Percentiles rank a stretch among this genome's conserved stretches.
Conservation (phyloP, 2,113 vertebrate species). For the Cinclus cinclus region DNA sequence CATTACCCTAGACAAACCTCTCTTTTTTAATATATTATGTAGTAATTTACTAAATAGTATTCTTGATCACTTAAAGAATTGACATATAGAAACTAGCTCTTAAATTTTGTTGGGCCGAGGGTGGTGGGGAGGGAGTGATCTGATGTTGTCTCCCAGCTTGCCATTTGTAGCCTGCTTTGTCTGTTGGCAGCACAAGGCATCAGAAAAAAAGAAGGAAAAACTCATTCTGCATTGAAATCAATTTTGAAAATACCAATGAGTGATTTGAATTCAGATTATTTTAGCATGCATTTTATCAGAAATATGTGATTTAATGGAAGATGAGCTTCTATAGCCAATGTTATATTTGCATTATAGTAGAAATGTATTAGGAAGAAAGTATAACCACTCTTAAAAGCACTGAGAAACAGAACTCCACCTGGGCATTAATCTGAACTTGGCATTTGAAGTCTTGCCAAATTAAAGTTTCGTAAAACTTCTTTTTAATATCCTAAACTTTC, state of each 20-base stretch:
- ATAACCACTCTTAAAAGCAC: not conserved
- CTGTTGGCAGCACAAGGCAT: not conserved
- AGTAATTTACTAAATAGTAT: not conserved
- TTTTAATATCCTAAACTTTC: not conserved
- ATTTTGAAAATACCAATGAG: not conserved
- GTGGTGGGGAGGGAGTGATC: not conserved
- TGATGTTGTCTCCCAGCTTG: not conserved
- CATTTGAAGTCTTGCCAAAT: not conserved
- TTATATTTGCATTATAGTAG: not conserved
- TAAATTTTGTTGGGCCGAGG: not conserved
- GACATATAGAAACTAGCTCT: not conserved
- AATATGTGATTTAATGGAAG: not conserved
- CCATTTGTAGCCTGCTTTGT: not conserved
- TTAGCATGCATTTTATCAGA: not conserved
- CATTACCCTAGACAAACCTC: not conserved
- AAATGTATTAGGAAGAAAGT: not conserved
- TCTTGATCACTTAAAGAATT: not conserved
- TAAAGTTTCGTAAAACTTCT: not conserved
- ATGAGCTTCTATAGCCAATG: not conserved
- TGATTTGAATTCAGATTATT: not conserved
- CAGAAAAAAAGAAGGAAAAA: constrained; percentile 1
- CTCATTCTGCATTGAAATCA: not conserved
- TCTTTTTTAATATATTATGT: not conserved
- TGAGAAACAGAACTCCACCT: not conserved
- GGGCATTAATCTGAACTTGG: not conserved